A percentile compares a stretch with the other conserved stretches of the same genome.
These are phyloP conservation scores for Propithecus deckenii DNA, from an alignment of 2,797 vertebrate genomes.

Conservation along the genomic window DNA sequence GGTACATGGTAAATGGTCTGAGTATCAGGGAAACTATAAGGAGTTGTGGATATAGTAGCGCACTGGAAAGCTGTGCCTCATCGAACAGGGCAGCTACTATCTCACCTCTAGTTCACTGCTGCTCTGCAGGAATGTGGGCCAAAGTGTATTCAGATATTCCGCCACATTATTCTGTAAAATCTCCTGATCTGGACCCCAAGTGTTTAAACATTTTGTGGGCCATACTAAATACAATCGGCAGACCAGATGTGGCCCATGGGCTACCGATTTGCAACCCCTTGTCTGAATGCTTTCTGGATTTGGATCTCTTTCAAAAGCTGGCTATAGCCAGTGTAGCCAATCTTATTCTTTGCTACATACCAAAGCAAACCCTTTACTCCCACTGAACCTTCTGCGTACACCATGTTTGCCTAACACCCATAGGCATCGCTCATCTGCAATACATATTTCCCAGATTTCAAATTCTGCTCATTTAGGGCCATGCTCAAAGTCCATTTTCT, in stretches of 20 bases:
- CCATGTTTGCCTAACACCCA: no score
- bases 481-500: not conserved
- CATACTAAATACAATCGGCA: not conserved
- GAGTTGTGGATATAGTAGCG: not conserved
- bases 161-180: not conserved
- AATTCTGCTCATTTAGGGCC: not conserved
- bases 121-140: not conserved
- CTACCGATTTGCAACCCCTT: not conserved
- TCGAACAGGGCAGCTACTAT: not conserved
- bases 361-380: not conserved
- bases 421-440: not conserved
- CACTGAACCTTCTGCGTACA: not conserved
- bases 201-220: not conserved
- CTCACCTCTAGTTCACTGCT: not conserved
- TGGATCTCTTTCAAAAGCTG: not conserved
- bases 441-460: not conserved
- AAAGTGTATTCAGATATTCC: not conserved
- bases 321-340: not conserved
- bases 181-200: not conserved
- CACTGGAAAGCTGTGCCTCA: not conserved
- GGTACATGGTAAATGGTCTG: not conserved
- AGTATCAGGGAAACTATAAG: not conserved
- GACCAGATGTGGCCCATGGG: not conserved
- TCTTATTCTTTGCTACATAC: not conserved
- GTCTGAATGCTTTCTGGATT: conserved; percentile 9